phyloP scores from a whole-genome alignment of 1,140 invertebrate species.

The Drosophila subpulchrella region DNA sequence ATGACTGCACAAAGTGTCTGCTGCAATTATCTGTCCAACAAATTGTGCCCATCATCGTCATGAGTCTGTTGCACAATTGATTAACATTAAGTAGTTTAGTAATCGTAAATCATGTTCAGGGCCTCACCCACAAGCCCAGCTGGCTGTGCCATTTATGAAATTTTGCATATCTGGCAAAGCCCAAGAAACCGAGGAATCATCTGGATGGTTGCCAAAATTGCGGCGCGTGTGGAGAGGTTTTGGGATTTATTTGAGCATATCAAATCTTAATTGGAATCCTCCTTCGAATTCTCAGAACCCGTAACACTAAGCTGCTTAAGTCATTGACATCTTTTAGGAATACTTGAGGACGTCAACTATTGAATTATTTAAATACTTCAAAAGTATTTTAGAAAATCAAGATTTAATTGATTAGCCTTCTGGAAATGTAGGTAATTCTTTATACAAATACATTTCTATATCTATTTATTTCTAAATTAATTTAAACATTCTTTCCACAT shows the following conservation, averaged over 20 bases:
- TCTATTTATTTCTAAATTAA: too few relatives aligned
- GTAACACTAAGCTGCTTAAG: background rate
- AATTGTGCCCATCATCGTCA: constrained; percentile 31
- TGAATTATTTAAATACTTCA: background rate
- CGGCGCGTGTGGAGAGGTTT: background rate
- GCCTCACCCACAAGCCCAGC: constrained; percentile 12
- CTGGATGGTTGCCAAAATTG: constrained; percentile 20
- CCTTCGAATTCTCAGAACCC: constrained; percentile 2
- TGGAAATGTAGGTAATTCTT: too few relatives aligned
- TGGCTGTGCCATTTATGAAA: constrained; percentile 45
- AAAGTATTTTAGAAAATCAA: too few relatives aligned
- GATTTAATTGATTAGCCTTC: too few relatives aligned
- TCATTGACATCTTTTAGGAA: background rate
- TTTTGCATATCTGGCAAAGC: constrained; percentile 47
- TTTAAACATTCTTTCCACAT: too few relatives aligned
- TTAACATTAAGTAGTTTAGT: constrained; percentile 73
- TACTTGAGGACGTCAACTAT: too few relatives aligned
- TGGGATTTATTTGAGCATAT: constrained; percentile 24
- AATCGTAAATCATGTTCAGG: constrained; percentile 65
- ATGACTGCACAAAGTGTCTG: constrained; percentile 50
- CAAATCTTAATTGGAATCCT: constrained; percentile 16
- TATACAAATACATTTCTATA: too few relatives aligned
- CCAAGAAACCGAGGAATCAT: constrained; percentile 21
- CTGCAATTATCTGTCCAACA: constrained; percentile 58
- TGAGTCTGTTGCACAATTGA: constrained; percentile 57